Evolutionary conservation across 2,113 vertebrate genomes (phyloP).

Genomic region (Eleginops maclovinus): DNA sequence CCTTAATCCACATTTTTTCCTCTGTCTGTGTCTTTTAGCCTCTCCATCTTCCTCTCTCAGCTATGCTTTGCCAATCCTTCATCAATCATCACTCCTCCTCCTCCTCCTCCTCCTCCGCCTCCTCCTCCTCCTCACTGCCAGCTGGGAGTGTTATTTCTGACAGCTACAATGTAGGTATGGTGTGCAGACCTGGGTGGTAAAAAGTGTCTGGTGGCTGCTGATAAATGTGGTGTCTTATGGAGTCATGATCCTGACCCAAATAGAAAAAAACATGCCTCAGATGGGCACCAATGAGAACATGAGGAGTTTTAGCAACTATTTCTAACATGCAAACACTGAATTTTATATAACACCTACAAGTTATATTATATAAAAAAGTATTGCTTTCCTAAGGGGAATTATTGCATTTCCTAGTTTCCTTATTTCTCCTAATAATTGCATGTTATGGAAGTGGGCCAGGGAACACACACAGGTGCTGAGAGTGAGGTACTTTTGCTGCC

Average conservation of each 20-base stretch:
- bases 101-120: background rate
- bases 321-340: background rate
- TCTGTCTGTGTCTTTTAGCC: background rate
- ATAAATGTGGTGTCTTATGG: conserved; percentile 30
- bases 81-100: conserved; percentile 18
- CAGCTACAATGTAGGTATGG: conserved; percentile 54
- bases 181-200: conserved; percentile 52
- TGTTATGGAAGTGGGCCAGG: conserved; percentile 14
- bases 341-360: background rate
- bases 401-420: no score
- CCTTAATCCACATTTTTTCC: background rate
- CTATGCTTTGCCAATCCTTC: conserved; percentile 6
- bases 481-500: conserved; percentile 1
- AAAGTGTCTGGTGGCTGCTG: conserved; percentile 53
- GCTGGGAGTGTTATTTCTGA: conserved; percentile 46
- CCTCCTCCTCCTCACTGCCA: conserved; percentile 18
- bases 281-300: background rate
- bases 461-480: background rate
- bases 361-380: background rate
- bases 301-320: background rate
- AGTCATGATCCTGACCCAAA: conserved; percentile 27
- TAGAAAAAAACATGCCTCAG: conserved; percentile 26
- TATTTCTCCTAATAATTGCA: background rate
- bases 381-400: background rate
- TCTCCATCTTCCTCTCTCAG: background rate